These are phyloP conservation scores for Melinopterus prodromus DNA, from an alignment of 2,888 invertebrate genomes.

Conservation along the genomic window DNA sequence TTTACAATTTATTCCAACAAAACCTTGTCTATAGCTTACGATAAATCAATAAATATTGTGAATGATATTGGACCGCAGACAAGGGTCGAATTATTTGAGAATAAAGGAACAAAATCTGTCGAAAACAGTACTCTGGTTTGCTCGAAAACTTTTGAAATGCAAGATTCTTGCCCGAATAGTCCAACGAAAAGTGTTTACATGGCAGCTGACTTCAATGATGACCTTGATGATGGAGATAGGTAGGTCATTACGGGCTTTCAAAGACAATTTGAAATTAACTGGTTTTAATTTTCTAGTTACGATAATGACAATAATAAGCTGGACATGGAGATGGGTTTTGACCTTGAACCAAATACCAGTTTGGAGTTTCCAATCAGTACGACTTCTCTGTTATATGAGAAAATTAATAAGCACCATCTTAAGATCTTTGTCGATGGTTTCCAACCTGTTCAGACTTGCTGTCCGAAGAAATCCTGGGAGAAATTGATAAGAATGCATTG, in stretches of 20 bases:
- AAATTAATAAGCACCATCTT: conserved; percentile 72
- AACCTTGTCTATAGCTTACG: conserved; percentile 55
- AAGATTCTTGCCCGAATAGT: conserved; percentile 70
- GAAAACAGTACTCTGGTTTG: conserved; percentile 61
- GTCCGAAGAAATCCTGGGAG: conserved; percentile 70
- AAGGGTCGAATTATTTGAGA: conserved; percentile 65
- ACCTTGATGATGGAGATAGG: conserved; percentile 56
- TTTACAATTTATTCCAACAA: conserved; percentile 58
- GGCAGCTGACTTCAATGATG: conserved; percentile 48
- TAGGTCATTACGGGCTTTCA: conserved; percentile 39
- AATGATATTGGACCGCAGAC: conserved; percentile 74
- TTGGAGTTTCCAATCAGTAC: conserved; percentile 63
- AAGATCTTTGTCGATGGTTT: conserved; percentile 71
- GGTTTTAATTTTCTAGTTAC: conserved; percentile 33
- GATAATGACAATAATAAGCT: conserved; percentile 43
- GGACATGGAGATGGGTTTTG: conserved; percentile 48
- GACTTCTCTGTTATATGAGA: conserved; percentile 67
- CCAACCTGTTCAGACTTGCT: conserved; percentile 69
- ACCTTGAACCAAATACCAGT: conserved; percentile 55
- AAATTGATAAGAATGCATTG: conserved; percentile 73
- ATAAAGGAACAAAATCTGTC: conserved; percentile 61
- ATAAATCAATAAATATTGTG: conserved; percentile 62
- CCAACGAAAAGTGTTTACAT: conserved; percentile 57
- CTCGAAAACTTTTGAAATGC: conserved; percentile 68
- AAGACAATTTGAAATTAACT: not conserved